Conservation (phyloP, 1,140 invertebrate genomes). For the Bemisia tabaci region DNA sequence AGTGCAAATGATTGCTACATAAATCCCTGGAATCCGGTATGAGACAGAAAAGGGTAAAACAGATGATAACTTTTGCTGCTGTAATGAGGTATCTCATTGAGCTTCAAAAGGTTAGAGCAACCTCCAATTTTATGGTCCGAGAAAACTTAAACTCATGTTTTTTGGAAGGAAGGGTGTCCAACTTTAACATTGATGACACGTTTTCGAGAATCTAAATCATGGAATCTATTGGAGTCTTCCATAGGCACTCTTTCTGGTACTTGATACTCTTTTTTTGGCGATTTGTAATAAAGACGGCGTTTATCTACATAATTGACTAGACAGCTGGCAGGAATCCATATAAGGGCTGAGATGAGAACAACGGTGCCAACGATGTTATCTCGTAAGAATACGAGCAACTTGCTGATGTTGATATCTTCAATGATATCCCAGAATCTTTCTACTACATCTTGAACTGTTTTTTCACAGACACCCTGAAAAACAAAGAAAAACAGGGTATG, state of each 20-base stretch:
- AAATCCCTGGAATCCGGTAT: too few relatives aligned
- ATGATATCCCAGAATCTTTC: slow-evolving; percentile 94
- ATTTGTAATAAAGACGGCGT: background rate
- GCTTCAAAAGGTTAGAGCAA: too few relatives aligned
- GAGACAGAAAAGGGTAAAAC: too few relatives aligned
- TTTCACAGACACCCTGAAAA: slow-evolving; percentile 73
- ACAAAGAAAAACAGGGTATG: slow-evolving; percentile 10
- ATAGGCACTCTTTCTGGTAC: background rate
- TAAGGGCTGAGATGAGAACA: slow-evolving; percentile 69
- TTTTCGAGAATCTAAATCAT: background rate
- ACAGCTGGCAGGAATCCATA: slow-evolving; percentile 84
- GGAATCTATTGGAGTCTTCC: background rate
- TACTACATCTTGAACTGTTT: slow-evolving; percentile 87
- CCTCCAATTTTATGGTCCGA: too few relatives aligned
- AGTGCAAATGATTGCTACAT: too few relatives aligned
- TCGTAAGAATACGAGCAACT: slow-evolving; percentile 68
- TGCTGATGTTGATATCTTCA: slow-evolving; percentile 89
- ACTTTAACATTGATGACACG: background rate
- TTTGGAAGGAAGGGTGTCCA: background rate
- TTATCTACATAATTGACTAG: slow-evolving; percentile 62
- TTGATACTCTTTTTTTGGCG: too few relatives aligned
- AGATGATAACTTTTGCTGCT: too few relatives aligned
- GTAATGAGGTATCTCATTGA: too few relatives aligned
- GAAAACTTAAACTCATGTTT: too few relatives aligned
- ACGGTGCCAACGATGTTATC: slow-evolving; percentile 85